phyloP scores from a whole-genome alignment of 2,888 invertebrate genomes.

The Caenorhabditis sp. region DNA sequence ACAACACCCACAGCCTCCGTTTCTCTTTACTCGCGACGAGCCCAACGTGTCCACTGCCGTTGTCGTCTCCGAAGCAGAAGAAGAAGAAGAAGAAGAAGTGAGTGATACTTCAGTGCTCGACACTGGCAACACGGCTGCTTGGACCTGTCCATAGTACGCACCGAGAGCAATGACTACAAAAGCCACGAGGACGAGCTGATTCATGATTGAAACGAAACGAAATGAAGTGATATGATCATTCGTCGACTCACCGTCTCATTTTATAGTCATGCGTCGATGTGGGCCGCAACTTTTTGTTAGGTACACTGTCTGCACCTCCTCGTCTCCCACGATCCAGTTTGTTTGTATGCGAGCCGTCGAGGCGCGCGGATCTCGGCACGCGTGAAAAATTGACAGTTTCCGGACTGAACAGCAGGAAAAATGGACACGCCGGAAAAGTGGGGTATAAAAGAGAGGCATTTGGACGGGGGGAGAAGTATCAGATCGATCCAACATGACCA shows the following conservation, averaged over 20 bases:
- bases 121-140: conserved; percentile 2
- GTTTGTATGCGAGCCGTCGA: background rate
- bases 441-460: conserved; percentile 20
- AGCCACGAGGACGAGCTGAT: background rate
- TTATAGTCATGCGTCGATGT: background rate
- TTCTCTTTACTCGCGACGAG: conserved; percentile 50
- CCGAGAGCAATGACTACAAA: background rate
- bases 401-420: conserved; percentile 6
- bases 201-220: background rate
- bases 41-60: conserved; percentile 6
- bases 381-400: conserved; percentile 37
- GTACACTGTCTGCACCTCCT: background rate
- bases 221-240: background rate
- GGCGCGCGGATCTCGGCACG: conserved; percentile 16
- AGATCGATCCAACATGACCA: conserved; percentile 10
- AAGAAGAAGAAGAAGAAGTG: conserved; percentile 2
- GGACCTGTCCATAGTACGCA: conserved; percentile 11
- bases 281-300: background rate
- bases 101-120: conserved; percentile 34
- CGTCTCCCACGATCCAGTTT: background rate
- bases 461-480: conserved; percentile 3
- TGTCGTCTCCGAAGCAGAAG: too few species aligned
- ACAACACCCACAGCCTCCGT: conserved; percentile 52
- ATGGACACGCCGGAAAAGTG: conserved; percentile 2
- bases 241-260: background rate